Conservation (phyloP, 2,888 invertebrate species). For the Arge pagana region DNA sequence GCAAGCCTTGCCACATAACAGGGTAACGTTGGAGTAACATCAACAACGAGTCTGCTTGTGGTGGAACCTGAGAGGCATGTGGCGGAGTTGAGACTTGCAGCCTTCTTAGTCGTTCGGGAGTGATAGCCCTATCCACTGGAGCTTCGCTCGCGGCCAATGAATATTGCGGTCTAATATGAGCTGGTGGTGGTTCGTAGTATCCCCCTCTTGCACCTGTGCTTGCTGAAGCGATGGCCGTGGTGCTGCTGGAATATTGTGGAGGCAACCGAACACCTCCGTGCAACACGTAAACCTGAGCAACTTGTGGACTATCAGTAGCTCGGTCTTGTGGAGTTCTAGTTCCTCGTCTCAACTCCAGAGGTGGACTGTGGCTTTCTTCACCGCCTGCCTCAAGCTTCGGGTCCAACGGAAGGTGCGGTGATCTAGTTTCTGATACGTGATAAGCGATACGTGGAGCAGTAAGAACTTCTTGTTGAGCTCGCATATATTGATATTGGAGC, state of each 20-base stretch:
- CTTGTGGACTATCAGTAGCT: slow-evolving; percentile 72
- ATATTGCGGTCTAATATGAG: slow-evolving; percentile 58
- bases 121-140: slow-evolving; percentile 58
- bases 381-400: slow-evolving; percentile 65
- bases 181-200: slow-evolving; percentile 70
- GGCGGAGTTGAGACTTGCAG: slow-evolving; percentile 67
- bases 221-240: slow-evolving; percentile 38
- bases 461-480: slow-evolving; percentile 59
- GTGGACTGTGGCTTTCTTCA: slow-evolving; percentile 71
- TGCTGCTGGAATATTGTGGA: slow-evolving; percentile 47
- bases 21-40: slow-evolving; percentile 89
- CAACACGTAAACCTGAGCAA: slow-evolving; percentile 69
- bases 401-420: slow-evolving; percentile 61
- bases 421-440: slow-evolving; percentile 52
- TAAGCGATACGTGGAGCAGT: slow-evolving; percentile 51
- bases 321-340: slow-evolving; percentile 61
- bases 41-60: slow-evolving; percentile 81
- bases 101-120: slow-evolving; percentile 62
- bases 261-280: slow-evolving; percentile 60
- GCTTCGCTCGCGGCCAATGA: slow-evolving; percentile 54
- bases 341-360: slow-evolving; percentile 71
- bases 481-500: slow-evolving; percentile 63
- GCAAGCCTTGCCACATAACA: slow-evolving; percentile 95
- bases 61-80: slow-evolving; percentile 78
- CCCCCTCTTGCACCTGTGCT: slow-evolving; percentile 47